Evolutionary conservation across 2,797 vertebrate genomes (phyloP), one percentile per base, ranked within the genome.

Genomic region (Tangara arthus): DNA sequence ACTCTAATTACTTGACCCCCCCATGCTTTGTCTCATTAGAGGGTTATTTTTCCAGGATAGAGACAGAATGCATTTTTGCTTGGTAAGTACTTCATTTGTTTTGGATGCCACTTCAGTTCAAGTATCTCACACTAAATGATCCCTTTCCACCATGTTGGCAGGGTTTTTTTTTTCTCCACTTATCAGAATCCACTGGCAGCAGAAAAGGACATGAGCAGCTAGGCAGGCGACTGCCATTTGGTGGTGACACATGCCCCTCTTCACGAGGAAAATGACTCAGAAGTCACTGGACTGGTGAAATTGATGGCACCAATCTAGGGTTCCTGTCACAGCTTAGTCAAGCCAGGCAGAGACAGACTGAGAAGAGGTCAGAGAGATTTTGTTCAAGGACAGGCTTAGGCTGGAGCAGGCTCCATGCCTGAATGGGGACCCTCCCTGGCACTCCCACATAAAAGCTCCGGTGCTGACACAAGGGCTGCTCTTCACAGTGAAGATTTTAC

Each of bases 11-110:
- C 64, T 90, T 71, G 53, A 77, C 68, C 87, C 76, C 34, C 27
- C 30, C 68, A 37, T 73, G 56, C 83, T 92, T 91, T 94, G 66
- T 88, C 61, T 93, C 55, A 92, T 93, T 85, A 92, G 63, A 88
- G 46, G 37, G 37, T 65, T 91, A 65, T 93, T 95, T 95, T 94
- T 91, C 56, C 63, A 86, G 79, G 65, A 78, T 34, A 88, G 70
- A 82, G 50, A 53, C 63, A 86, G 47, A 66, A 30, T 37, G 37
- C 10, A 4, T 15, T 82, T 90, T 90, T 52, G 66, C 80, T 81
- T 88, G 47, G 76, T 90, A 87, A 94, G 87, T 82, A 83, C 49
- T 90, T 69, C 1, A 3, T 89, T 93, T 89, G 60, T 88, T 93
- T 87, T 84, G 85, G 59, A 75, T 88, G 77, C 84, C 60, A 52